Percentiles rank a stretch among this genome's conserved stretches.
These are phyloP conservation scores for Acanthopagrus latus DNA, from an alignment of 2,797 vertebrate species.

Conservation along the genomic window DNA sequence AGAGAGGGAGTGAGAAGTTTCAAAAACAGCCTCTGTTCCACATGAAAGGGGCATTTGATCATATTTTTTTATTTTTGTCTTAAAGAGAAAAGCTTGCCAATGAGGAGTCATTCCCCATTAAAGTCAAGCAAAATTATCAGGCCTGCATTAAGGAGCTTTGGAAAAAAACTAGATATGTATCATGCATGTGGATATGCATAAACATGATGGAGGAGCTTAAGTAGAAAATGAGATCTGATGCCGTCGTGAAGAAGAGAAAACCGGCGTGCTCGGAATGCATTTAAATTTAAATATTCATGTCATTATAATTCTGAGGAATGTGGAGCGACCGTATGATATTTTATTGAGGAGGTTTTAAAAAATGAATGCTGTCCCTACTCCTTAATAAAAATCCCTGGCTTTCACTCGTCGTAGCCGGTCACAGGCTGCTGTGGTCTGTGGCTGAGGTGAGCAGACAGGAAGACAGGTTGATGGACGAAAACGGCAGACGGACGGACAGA, in stretches of 20 bases:
- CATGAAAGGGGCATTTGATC: constrained; percentile 86
- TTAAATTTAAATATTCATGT: constrained; percentile 93
- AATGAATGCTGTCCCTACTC: constrained; percentile 90
- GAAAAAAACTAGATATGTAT: constrained; percentile 85
- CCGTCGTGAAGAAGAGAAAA: constrained; percentile 85
- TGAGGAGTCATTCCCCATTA: constrained; percentile 86
- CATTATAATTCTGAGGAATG: constrained; percentile 93
- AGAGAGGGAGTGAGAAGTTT: constrained; percentile 80
- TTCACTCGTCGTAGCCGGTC: constrained; percentile 80
- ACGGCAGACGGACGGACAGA: neutral
- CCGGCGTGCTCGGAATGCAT: constrained; percentile 87
- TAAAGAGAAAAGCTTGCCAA: constrained; percentile 84
- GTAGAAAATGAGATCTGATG: constrained; percentile 92
- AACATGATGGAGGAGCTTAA: constrained; percentile 91
- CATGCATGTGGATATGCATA: constrained; percentile 91
- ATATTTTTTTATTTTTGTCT: constrained; percentile 84
- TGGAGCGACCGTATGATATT: constrained; percentile 91
- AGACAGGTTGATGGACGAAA: constrained; percentile 23
- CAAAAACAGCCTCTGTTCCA: constrained; percentile 85
- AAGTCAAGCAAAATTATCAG: constrained; percentile 88
- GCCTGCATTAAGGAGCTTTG: constrained; percentile 86
- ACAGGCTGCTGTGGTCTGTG: constrained; percentile 61
- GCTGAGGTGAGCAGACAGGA: constrained; percentile 54
- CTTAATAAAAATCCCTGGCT: constrained; percentile 87
- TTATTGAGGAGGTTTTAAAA: constrained; percentile 92